Evolutionary conservation across 2,797 vertebrate species (phyloP).

Genomic region (Mormyrops boulengeri): DNA sequence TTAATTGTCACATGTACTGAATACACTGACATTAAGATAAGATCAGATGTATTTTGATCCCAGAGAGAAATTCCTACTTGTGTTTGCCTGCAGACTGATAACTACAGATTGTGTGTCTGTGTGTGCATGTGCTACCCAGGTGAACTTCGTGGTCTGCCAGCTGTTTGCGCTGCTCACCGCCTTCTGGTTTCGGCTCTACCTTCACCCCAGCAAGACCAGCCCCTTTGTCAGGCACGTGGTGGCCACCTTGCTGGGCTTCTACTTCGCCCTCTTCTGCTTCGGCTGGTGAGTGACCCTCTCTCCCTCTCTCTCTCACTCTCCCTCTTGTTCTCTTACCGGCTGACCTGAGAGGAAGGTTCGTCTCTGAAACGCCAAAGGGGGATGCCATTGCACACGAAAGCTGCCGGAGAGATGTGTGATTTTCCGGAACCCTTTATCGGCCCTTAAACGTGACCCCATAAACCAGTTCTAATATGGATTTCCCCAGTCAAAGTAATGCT

Average conservation of each 20-base stretch:
- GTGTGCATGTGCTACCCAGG: slow-evolving; percentile 49
- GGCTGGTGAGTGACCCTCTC: slow-evolving; percentile 71
- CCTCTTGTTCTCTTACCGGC: neutral
- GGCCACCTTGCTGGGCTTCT: slow-evolving; percentile 78
- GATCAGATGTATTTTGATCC: neutral
- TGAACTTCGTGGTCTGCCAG: slow-evolving; percentile 88
- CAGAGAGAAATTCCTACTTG: neutral
- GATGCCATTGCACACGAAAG: neutral
- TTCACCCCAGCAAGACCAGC: slow-evolving; percentile 78
- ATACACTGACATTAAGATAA: neutral
- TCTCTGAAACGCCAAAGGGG: neutral
- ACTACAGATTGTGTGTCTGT: neutral
- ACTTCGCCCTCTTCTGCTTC: slow-evolving; percentile 86
- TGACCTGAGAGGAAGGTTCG: neutral
- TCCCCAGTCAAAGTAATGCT: neutral
- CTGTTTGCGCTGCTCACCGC: slow-evolving; percentile 80
- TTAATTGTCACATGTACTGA: neutral
- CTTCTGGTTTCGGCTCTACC: slow-evolving; percentile 78
- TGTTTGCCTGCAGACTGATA: neutral
- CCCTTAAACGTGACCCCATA: neutral
- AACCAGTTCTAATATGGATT: neutral
- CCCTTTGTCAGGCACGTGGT: slow-evolving; percentile 77
- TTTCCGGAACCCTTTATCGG: neutral
- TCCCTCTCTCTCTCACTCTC: neutral
- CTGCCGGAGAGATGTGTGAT: neutral